These are phyloP conservation scores for Andrena marginata DNA, from an alignment of 2,888 invertebrate genomes.

Conservation along the genomic window DNA sequence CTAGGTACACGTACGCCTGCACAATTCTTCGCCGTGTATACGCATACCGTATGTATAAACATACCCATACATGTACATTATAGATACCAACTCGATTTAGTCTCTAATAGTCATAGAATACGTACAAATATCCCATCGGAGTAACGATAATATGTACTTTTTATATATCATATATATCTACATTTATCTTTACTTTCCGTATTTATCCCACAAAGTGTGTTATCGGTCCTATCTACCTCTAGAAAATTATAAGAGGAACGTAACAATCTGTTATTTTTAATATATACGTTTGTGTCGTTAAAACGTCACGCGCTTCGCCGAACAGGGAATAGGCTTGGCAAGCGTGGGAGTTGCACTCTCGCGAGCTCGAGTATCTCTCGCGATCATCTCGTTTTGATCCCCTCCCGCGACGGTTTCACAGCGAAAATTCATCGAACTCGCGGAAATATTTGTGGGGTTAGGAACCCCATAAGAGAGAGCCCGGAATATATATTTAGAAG, in stretches of 20 bases:
- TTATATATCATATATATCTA: slow-evolving; percentile 32
- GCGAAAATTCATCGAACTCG: neutral
- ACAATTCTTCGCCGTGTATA: slow-evolving; percentile 55
- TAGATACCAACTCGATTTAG: slow-evolving; percentile 62
- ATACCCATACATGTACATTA: slow-evolving; percentile 41
- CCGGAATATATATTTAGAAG: too few species aligned
- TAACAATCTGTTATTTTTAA: slow-evolving; percentile 62
- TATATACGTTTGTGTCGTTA: slow-evolving; percentile 66
- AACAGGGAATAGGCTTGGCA: slow-evolving; percentile 75
- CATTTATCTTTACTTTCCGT: slow-evolving; percentile 72
- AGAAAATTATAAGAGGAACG: slow-evolving; percentile 74
- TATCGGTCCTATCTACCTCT: slow-evolving; percentile 67
- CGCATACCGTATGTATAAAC: slow-evolving; percentile 40
- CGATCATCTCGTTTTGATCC: slow-evolving; percentile 20
- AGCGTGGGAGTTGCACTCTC: slow-evolving; percentile 77
- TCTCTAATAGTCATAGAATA: slow-evolving; percentile 72
- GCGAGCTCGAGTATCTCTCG: slow-evolving; percentile 40
- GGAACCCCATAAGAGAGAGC: too few species aligned
- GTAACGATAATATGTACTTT: slow-evolving; percentile 66
- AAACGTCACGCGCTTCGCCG: slow-evolving; percentile 76
- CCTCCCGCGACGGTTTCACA: neutral
- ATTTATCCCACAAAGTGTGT: slow-evolving; percentile 68
- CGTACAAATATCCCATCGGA: slow-evolving; percentile 76
- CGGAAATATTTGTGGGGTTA: slow-evolving; percentile 10
- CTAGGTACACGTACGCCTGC: slow-evolving; percentile 52